Percentiles rank a stretch among this genome's conserved stretches.
These are phyloP conservation scores for Zaprionus capensis DNA, from an alignment of 1,140 invertebrate genomes.

Conservation along the genomic window DNA sequence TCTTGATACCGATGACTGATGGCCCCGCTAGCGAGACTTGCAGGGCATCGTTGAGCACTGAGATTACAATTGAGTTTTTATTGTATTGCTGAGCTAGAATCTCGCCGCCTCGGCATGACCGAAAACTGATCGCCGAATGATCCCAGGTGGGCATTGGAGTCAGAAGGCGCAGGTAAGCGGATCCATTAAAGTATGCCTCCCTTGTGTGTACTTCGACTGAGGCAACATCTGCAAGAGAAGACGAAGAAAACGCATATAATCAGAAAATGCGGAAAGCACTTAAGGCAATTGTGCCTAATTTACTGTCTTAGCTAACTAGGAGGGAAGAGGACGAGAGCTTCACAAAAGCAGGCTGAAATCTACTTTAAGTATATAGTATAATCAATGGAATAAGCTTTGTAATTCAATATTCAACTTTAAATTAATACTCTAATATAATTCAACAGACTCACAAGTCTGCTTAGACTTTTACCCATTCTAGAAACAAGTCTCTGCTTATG, in stretches of 20 bases:
- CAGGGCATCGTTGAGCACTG: slow-evolving; percentile 88
- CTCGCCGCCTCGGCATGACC: slow-evolving; percentile 90
- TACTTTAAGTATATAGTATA: too few species aligned
- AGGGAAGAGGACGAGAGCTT: background rate
- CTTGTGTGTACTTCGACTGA: slow-evolving; percentile 85
- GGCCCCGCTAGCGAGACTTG: slow-evolving; percentile 88
- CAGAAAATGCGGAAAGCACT: slow-evolving; percentile 48
- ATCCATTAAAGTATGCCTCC: slow-evolving; percentile 93
- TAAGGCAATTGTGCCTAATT: slow-evolving; percentile 72
- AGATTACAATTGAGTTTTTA: slow-evolving; percentile 87
- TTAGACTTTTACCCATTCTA: background rate
- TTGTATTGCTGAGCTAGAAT: slow-evolving; percentile 89
- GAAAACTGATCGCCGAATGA: slow-evolving; percentile 91
- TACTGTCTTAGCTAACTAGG: slow-evolving; percentile 15
- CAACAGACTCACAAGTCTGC: background rate
- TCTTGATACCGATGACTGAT: slow-evolving; percentile 84
- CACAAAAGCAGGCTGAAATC: too few species aligned
- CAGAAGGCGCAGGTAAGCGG: slow-evolving; percentile 88
- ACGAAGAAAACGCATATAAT: slow-evolving; percentile 9
- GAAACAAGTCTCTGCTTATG: slow-evolving; percentile 27
- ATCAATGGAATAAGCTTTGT: too few species aligned
- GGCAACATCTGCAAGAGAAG: slow-evolving; percentile 66
- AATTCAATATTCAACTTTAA: too few species aligned
- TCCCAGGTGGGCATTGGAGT: slow-evolving; percentile 90
- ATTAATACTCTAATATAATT: background rate